Conservation (phyloP, 1,140 invertebrate species). For the Eubasilissa regina region DNA sequence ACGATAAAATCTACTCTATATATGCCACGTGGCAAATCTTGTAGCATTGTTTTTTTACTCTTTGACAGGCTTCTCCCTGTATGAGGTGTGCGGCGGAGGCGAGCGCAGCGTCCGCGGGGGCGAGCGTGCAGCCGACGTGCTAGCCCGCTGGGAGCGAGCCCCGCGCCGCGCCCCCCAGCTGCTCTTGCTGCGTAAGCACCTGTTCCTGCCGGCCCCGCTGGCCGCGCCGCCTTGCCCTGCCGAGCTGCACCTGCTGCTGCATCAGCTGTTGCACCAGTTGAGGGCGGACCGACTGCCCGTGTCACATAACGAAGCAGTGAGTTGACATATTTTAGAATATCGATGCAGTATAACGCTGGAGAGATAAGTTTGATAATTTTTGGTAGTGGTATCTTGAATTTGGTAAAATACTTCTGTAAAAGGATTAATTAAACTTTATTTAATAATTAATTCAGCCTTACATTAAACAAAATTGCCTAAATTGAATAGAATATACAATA, state of each 20-base stretch:
- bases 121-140: slow-evolving; percentile 94
- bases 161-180: slow-evolving; percentile 78
- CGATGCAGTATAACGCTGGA: too few species aligned
- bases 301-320: slow-evolving; percentile 93
- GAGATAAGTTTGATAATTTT: too few species aligned
- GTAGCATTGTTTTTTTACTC: too few species aligned
- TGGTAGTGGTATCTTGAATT: too few species aligned
- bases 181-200: slow-evolving; percentile 92
- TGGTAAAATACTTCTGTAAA: too few species aligned
- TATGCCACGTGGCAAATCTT: too few species aligned
- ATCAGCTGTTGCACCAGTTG: slow-evolving; percentile 93
- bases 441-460: too few species aligned
- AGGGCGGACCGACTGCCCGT: slow-evolving; percentile 92
- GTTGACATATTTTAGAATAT: slow-evolving; percentile 62
- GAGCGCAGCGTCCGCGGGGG: slow-evolving; percentile 87
- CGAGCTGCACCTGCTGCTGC: slow-evolving; percentile 96
- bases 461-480: too few species aligned
- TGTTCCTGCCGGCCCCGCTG: slow-evolving; percentile 82
- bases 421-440: too few species aligned
- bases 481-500: too few species aligned
- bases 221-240: slow-evolving; percentile 88
- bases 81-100: slow-evolving; percentile 76
- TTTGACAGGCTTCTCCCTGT: slow-evolving; percentile 54
- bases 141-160: slow-evolving; percentile 96
- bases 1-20: too few species aligned